Conservation (phyloP, 2,113 vertebrate species). For the Notarius lentiginosus region DNA sequence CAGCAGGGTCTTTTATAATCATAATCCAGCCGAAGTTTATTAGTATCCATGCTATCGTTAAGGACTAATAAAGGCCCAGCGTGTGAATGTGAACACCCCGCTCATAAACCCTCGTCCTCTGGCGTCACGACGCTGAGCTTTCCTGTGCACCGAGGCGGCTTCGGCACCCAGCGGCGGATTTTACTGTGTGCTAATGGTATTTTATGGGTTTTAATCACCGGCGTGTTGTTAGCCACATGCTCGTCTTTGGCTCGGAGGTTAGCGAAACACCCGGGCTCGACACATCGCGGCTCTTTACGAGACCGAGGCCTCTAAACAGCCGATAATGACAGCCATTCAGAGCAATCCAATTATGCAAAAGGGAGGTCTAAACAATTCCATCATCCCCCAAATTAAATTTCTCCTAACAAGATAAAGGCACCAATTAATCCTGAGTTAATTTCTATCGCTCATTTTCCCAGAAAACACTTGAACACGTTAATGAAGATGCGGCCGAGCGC, state of each 20-base stretch:
- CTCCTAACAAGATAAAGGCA: constrained; percentile 99
- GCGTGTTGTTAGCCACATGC: constrained; percentile 74
- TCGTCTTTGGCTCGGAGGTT: constrained; percentile 72
- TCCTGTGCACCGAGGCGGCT: constrained; percentile 3
- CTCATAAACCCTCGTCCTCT: constrained; percentile 20
- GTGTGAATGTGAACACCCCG: neutral
- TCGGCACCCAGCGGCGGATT: constrained; percentile 31
- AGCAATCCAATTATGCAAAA: constrained; percentile 99
- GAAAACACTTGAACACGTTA: constrained; percentile 99
- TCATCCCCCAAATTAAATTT: constrained; percentile 99
- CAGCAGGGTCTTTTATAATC: constrained; percentile 14
- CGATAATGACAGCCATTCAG: constrained; percentile 99
- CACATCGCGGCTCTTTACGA: constrained; percentile 99
- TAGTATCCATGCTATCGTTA: constrained; percentile 25
- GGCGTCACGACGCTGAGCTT: constrained; percentile 1
- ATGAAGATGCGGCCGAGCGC: constrained; percentile 79
- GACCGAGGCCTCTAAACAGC: constrained; percentile 99
- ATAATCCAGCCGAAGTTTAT: neutral
- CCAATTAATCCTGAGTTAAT: constrained; percentile 99
- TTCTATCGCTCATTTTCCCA: constrained; percentile 99
- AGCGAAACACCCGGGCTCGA: constrained; percentile 82
- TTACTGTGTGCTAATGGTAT: constrained; percentile 65
- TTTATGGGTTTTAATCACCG: constrained; percentile 75
- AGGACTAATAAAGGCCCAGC: constrained; percentile 23
- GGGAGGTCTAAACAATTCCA: constrained; percentile 99